Conservation (phyloP, 2,888 invertebrate genomes). For the Scelioninae gen. 1 region DNA sequence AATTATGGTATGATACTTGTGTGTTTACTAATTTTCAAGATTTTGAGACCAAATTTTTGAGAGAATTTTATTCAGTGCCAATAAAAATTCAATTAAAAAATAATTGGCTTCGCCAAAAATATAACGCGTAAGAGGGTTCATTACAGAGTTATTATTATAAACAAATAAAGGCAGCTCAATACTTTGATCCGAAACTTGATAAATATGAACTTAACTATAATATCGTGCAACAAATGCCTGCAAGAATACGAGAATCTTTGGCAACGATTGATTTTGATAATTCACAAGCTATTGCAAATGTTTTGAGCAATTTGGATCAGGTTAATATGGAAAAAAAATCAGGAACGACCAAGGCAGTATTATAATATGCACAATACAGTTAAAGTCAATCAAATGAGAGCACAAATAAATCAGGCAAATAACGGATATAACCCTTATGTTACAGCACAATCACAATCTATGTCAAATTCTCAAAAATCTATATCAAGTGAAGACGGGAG, state of each 20-base stretch:
- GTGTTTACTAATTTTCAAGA: conserved; percentile 7
- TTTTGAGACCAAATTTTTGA: conserved; percentile 20
- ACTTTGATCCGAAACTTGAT: conserved; percentile 11
- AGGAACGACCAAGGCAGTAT: conserved; percentile 10
- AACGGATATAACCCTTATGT: not conserved
- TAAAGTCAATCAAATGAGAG: not conserved
- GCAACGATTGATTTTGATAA: conserved; percentile 17
- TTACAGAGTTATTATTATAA: conserved; percentile 24
- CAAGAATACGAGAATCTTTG: conserved; percentile 21
- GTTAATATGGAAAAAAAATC: conserved; percentile 4
- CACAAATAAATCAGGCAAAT: not conserved
- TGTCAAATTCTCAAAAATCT: not conserved
- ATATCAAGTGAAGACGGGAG: not conserved
- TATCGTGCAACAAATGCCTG: conserved; percentile 17
- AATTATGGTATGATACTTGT: conserved; percentile 29
- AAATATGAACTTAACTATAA: conserved; percentile 13
- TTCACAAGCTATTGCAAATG: not conserved
- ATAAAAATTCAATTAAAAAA: conserved; percentile 24
- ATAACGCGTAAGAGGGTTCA: conserved; percentile 14
- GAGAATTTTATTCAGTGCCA: conserved; percentile 36
- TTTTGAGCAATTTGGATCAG: conserved; percentile 19
- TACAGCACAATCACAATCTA: not conserved
- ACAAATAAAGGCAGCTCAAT: conserved; percentile 15
- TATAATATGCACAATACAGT: not conserved
- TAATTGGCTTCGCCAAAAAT: conserved; percentile 25